Evolutionary conservation across 2,888 invertebrate species (phyloP).

Genomic region (Homarus gammarus): DNA sequence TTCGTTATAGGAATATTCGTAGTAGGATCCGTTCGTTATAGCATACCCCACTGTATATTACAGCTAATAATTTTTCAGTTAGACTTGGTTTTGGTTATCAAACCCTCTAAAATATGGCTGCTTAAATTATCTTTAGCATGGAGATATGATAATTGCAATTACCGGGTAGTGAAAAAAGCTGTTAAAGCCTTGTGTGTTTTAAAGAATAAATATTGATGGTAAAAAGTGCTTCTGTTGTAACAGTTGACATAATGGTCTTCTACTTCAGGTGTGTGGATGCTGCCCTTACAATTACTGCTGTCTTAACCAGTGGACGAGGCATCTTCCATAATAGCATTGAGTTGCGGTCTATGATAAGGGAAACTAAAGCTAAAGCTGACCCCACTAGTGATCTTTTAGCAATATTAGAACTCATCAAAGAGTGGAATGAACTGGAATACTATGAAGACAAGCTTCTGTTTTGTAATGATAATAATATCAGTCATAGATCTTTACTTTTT

Average conservation of each 20-base stretch:
- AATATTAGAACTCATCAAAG: conserved; percentile 4
- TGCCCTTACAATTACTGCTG: conserved; percentile 39
- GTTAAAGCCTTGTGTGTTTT: background rate
- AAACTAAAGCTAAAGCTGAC: conserved; percentile 25
- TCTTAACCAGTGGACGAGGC: conserved; percentile 41
- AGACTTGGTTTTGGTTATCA: no score
- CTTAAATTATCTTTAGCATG: no score
- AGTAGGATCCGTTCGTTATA: no score
- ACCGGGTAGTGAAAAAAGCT: background rate
- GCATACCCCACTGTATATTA: no score
- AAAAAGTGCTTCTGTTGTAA: no score
- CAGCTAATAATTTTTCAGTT: no score
- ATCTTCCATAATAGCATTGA: conserved; percentile 53
- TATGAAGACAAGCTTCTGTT: conserved; percentile 37
- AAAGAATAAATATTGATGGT: no score
- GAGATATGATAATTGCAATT: background rate
- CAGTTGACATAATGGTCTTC: no score
- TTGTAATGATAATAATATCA: conserved; percentile 56
- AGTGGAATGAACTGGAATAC: conserved; percentile 27
- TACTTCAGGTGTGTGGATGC: conserved; percentile 48
- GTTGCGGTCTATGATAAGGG: conserved; percentile 21
- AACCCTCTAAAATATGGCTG: no score
- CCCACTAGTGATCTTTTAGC: conserved; percentile 59
- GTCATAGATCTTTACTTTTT: conserved; percentile 35
- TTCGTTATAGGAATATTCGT: no score